These are phyloP conservation scores for Pungitius pungitius DNA, from an alignment of 2,113 vertebrate genomes.

Conservation along the genomic window DNA sequence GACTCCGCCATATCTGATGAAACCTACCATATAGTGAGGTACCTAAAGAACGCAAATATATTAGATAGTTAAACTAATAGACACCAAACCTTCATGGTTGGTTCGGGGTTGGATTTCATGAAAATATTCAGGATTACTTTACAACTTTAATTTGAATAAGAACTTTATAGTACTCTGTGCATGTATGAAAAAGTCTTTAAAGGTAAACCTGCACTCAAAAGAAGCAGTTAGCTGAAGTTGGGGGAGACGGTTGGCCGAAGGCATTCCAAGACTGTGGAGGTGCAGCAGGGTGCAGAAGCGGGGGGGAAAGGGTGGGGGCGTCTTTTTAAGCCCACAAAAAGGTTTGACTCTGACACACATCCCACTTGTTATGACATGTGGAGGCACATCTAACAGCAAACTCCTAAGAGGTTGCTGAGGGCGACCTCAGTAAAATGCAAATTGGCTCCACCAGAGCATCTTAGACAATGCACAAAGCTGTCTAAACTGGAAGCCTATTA, in stretches of 20 bases:
- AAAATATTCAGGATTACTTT: not conserved
- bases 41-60: not conserved
- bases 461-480: slow-evolving; percentile 79
- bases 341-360: slow-evolving; percentile 71
- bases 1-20: not conserved
- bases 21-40: not conserved
- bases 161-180: not conserved
- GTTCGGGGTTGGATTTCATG: not conserved
- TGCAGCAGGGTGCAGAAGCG: slow-evolving; percentile 35
- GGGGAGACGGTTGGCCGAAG: slow-evolving; percentile 61
- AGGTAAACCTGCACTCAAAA: slow-evolving; percentile 33
- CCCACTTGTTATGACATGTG: slow-evolving; percentile 76
- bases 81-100: too few relatives aligned
- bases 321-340: slow-evolving; percentile 55
- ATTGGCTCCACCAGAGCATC: slow-evolving; percentile 73
- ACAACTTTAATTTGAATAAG: not conserved
- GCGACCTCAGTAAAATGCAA: slow-evolving; percentile 80
- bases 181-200: not conserved
- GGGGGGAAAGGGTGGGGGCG: not conserved
- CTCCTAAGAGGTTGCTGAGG: slow-evolving; percentile 80
- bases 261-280: slow-evolving; percentile 54
- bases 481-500: slow-evolving; percentile 75
- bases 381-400: slow-evolving; percentile 76
- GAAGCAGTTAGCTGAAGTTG: slow-evolving; percentile 37
- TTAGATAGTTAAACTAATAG: too few relatives aligned